Percentiles rank a stretch among this genome's conserved stretches.
phyloP scores from a whole-genome alignment of 2,113 vertebrate species.

The Clupea harengus region DNA sequence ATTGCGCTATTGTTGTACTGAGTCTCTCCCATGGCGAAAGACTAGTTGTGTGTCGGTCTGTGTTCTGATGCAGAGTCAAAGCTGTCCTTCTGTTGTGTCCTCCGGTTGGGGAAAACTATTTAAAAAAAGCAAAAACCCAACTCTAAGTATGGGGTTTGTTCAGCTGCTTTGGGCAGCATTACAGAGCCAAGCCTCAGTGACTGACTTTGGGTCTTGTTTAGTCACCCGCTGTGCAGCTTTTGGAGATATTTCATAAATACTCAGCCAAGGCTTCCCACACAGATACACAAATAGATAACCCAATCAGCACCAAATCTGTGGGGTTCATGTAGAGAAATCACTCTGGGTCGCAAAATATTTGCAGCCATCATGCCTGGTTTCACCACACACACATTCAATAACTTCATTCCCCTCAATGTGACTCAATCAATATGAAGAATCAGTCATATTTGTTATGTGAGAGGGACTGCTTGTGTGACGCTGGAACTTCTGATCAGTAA shows the following conservation, averaged over 20 bases:
- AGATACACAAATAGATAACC: constrained; percentile 52
- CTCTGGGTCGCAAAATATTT: constrained; percentile 31
- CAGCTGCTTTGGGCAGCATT: constrained; percentile 32
- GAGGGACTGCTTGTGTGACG: not conserved
- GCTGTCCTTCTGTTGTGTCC: constrained; percentile 1
- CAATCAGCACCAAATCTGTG: constrained; percentile 35
- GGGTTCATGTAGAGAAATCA: constrained; percentile 5
- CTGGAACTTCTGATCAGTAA: not conserved
- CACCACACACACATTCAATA: not conserved
- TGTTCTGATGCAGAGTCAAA: not conserved
- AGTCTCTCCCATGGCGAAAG: not conserved
- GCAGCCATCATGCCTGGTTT: constrained; percentile 18
- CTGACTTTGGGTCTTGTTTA: constrained; percentile 39
- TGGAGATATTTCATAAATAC: constrained; percentile 40
- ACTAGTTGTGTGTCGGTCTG: not conserved
- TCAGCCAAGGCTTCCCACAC: constrained; percentile 47
- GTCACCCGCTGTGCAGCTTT: constrained; percentile 38
- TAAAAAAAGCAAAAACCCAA: not conserved
- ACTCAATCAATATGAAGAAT: not conserved
- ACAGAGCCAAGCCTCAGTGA: constrained; percentile 31
- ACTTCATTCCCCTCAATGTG: not conserved
- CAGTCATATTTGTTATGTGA: not conserved
- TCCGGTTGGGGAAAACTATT: not conserved
- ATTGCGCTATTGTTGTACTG: not conserved
- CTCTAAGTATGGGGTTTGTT: constrained; percentile 18